Evolutionary conservation across 2,113 vertebrate genomes (phyloP).

Genomic region (Centropus bengalensis): DNA sequence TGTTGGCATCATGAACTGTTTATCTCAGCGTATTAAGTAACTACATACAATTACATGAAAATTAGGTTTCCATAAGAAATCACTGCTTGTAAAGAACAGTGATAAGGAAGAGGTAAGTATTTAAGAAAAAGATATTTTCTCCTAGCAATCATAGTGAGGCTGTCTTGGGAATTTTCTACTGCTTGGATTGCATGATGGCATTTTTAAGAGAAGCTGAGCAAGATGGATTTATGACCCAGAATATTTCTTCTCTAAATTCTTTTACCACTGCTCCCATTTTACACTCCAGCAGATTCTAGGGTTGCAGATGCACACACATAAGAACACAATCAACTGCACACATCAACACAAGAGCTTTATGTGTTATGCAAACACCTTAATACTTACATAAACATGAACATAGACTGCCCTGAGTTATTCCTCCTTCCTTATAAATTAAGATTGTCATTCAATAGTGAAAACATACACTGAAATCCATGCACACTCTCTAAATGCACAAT

Average conservation of each 20-base stretch:
- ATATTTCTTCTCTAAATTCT: background rate
- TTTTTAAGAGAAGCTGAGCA: background rate
- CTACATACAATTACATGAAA: background rate
- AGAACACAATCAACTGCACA: background rate
- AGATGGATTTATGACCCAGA: background rate
- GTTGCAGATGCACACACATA: background rate
- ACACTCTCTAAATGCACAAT: background rate
- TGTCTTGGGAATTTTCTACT: background rate
- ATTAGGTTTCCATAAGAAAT: background rate
- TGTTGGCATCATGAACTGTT: background rate
- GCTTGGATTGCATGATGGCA: background rate
- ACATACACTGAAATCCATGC: background rate
- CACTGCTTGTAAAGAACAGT: background rate
- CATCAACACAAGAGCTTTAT: background rate
- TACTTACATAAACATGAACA: background rate
- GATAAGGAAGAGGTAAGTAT: background rate
- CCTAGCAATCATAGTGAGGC: background rate
- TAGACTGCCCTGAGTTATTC: background rate
- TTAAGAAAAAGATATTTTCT: background rate
- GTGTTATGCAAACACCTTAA: rapidly evolving
- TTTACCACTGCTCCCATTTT: background rate
- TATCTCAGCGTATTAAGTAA: background rate
- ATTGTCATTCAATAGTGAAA: background rate
- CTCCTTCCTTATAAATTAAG: background rate
- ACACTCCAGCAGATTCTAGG: background rate